These are phyloP conservation scores for Diadumene lineata DNA, from an alignment of 92 coral and sea anemone genomes.

Conservation along the genomic window DNA sequence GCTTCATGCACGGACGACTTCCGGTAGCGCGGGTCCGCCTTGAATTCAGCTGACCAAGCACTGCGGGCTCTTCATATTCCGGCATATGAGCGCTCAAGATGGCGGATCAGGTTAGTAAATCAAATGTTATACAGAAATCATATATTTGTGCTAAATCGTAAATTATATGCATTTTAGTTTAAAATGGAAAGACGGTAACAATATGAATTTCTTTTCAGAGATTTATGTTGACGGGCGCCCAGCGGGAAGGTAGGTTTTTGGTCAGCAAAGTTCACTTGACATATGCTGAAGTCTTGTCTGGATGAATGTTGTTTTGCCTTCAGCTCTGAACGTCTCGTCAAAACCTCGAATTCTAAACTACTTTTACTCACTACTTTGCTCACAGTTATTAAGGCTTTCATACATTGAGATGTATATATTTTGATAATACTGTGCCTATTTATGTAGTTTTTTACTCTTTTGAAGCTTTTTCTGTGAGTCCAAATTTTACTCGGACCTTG, in stretches of 20 bases:
- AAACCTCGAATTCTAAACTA: not conserved
- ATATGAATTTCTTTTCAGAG: slow-evolving; percentile 68
- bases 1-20: too few relatives aligned
- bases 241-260: slow-evolving; percentile 84
- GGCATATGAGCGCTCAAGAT: slow-evolving; percentile 16
- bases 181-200: not conserved
- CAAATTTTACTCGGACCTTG: too few relatives aligned
- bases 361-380: not conserved
- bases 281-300: not conserved
- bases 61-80: slow-evolving; percentile 40
- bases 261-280: slow-evolving; percentile 10
- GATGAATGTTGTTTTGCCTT: slow-evolving; percentile 17
- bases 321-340: not conserved
- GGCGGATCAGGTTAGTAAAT: slow-evolving; percentile 38
- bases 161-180: not conserved
- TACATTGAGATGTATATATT: too few relatives aligned
- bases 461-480: too few relatives aligned
- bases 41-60: slow-evolving; percentile 7
- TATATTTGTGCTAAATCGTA: not conserved
- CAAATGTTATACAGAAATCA: not conserved
- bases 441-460: too few relatives aligned
- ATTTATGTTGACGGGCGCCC: slow-evolving; percentile 90
- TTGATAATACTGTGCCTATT: too few relatives aligned
- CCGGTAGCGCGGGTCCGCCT: not conserved
- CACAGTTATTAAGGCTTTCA: not conserved